Base-by-base conservation (phyloP, 2,797 vertebrate genomes). In the Sciaenops ocellatus region DNA sequence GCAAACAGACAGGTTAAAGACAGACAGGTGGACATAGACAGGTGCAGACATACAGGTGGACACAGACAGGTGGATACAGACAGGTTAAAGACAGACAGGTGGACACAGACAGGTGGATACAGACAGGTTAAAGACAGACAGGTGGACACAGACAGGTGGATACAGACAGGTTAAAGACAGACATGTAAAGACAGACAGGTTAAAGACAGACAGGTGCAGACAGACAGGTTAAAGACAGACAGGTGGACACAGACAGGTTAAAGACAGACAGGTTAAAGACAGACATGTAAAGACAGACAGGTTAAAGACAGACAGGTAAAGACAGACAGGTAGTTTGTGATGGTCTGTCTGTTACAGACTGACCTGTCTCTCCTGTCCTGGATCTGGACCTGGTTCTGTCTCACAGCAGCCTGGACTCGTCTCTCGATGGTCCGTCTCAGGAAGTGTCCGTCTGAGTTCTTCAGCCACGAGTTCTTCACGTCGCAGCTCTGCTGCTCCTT, bases 301-400 rank as follows among this genome's bases (percentile, higher is more conserved):
- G 15, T 46, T n/a, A 16, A 4, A 51, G 22, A 4, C 1, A 22
- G 5, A n/a, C 50, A 17, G 9, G 50, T 50, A 50, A 17, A 16
- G 44, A 16, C 44, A 46, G 47, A 48, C 47, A 50, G 48, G 18
- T 20, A 3, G 10, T 50, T 20, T 20, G 18, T 8, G 47, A 20
- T 50, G 47, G 20, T 7, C 8, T 3, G 18, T 20, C 3, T 44
- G 15, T 17, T 5, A 16, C 46, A 30, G 30, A 48, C 76, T 8
- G 10, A 98, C 98, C 96, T 97, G 59, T 93, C 89, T 78, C 95
- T 95, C 17, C 96, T 95, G 38, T 95, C 90, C 7, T 97, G 90
- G 3, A 92, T 63, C 64, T 73, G 80, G 34, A 88, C 78, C 61
- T 93, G 72, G 34, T 95, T 95, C 3, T 91, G 90, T 67, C 85